These are phyloP conservation scores for Enteromius radiatus DNA, from an alignment of 2,797 vertebrate genomes.

Conservation along the genomic window DNA sequence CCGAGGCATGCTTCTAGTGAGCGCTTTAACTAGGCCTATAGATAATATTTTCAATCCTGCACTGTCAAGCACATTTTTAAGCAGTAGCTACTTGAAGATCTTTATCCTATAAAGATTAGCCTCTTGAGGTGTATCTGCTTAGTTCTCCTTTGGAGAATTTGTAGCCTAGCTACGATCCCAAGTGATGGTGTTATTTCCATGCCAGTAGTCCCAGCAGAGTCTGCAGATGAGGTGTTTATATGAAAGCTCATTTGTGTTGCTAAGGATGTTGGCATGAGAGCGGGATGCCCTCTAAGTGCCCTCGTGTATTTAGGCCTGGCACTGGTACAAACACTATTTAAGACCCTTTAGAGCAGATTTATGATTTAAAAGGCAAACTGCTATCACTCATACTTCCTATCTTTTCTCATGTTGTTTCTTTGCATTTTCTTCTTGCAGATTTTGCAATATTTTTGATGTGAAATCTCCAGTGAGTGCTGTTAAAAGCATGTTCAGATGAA, in stretches of 20 bases:
- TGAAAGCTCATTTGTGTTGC: slow-evolving; percentile 49
- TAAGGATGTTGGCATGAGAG: slow-evolving; percentile 50
- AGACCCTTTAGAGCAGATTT: slow-evolving; percentile 15
- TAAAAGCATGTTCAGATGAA: neutral
- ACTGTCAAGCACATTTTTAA: slow-evolving; percentile 13
- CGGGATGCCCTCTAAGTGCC: slow-evolving; percentile 25
- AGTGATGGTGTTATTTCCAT: slow-evolving; percentile 52
- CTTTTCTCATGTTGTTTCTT: neutral
- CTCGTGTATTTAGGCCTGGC: slow-evolving; percentile 31
- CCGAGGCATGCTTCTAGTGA: neutral
- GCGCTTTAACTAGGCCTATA: neutral
- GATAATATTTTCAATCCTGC: neutral
- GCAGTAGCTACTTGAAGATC: slow-evolving; percentile 19
- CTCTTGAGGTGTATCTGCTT: slow-evolving; percentile 34
- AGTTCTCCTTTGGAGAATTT: slow-evolving; percentile 38
- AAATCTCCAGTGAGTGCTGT: neutral
- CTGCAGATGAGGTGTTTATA: slow-evolving; percentile 38
- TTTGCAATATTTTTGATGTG: neutral
- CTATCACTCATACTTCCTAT: neutral
- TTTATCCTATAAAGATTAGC: slow-evolving; percentile 29
- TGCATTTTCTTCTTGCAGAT: neutral
- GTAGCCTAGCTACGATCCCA: slow-evolving; percentile 41
- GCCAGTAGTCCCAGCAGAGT: slow-evolving; percentile 30
- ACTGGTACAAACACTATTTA: slow-evolving; percentile 14
- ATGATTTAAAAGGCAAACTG: slow-evolving; percentile 4